phyloP scores from a whole-genome alignment of 2,797 vertebrate species.

The Anas georgica region DNA sequence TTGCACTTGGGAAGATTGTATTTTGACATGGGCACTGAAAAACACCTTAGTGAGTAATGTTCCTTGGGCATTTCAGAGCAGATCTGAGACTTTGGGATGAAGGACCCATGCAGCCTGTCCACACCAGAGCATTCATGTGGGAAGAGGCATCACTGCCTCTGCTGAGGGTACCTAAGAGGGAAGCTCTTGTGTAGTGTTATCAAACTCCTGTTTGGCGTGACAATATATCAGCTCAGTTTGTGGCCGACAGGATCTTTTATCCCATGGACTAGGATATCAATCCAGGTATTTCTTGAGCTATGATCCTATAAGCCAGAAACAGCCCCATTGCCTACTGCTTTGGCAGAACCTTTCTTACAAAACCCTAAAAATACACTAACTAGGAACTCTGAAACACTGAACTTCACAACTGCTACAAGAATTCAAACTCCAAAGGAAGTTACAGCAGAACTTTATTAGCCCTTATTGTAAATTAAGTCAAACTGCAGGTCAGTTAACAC shows the following conservation, averaged over 20 bases:
- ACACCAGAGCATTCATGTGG: not conserved
- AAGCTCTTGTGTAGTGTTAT: not conserved
- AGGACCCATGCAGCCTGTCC: not conserved
- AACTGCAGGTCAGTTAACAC: constrained; percentile 13
- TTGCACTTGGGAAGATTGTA: not conserved
- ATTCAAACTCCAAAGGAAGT: constrained; percentile 42
- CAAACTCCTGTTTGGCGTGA: not conserved
- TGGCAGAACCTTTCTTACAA: not conserved
- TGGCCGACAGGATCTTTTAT: not conserved
- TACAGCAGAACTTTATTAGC: constrained; percentile 54
- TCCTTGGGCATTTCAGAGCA: not conserved
- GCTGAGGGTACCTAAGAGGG: not conserved
- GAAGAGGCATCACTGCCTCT: not conserved
- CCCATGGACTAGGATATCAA: not conserved
- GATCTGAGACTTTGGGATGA: not conserved
- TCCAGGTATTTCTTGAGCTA: not conserved
- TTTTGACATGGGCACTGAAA: not conserved
- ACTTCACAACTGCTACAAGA: constrained; percentile 3
- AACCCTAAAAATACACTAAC: not conserved
- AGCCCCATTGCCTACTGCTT: not conserved
- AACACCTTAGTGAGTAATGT: rapidly evolving
- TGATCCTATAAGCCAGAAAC: not conserved
- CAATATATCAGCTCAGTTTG: not conserved
- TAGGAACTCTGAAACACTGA: not conserved
- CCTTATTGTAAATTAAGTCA: not conserved